Evolutionary conservation across 2,797 vertebrate genomes (phyloP).

Genomic region (Rhyacichthys aspro): DNA sequence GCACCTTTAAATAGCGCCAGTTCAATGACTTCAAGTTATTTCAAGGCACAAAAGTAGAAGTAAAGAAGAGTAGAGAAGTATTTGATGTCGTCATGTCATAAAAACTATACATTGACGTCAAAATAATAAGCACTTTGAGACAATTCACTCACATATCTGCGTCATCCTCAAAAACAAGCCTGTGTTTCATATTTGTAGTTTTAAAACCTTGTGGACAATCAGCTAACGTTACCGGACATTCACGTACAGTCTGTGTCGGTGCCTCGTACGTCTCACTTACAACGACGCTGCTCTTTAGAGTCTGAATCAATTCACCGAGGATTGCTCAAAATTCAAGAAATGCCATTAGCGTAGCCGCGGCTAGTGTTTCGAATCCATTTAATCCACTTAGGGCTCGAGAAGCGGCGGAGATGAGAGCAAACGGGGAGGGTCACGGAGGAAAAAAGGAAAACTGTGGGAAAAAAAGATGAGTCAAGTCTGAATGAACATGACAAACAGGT

Average conservation of each 20-base stretch:
- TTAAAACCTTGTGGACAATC: too few relatives aligned
- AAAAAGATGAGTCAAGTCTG: neutral
- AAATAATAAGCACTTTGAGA: too few relatives aligned
- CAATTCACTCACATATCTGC: too few relatives aligned
- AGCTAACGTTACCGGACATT: neutral
- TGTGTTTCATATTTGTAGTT: too few relatives aligned
- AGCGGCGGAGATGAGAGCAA: conserved; percentile 15
- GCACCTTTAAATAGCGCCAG: too few relatives aligned
- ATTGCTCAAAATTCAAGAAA: conserved; percentile 60
- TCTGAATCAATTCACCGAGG: conserved; percentile 53
- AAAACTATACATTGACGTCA: too few relatives aligned
- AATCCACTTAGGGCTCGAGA: conserved; percentile 67
- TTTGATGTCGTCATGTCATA: too few relatives aligned
- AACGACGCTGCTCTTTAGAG: conserved; percentile 42
- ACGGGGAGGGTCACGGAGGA: conserved; percentile 11
- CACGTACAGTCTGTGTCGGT: conserved; percentile 21
- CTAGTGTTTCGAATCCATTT: conserved; percentile 66
- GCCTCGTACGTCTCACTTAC: conserved; percentile 48
- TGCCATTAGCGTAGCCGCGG: conserved; percentile 58
- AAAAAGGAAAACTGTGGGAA: neutral
- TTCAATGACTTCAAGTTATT: too few relatives aligned
- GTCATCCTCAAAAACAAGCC: too few relatives aligned
- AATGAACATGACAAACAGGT: neutral
- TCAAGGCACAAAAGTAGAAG: too few relatives aligned
- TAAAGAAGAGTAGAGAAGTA: too few relatives aligned